These are phyloP conservation scores for Lacanobia oleracea DNA, from an alignment of 2,888 invertebrate genomes.

Conservation along the genomic window DNA sequence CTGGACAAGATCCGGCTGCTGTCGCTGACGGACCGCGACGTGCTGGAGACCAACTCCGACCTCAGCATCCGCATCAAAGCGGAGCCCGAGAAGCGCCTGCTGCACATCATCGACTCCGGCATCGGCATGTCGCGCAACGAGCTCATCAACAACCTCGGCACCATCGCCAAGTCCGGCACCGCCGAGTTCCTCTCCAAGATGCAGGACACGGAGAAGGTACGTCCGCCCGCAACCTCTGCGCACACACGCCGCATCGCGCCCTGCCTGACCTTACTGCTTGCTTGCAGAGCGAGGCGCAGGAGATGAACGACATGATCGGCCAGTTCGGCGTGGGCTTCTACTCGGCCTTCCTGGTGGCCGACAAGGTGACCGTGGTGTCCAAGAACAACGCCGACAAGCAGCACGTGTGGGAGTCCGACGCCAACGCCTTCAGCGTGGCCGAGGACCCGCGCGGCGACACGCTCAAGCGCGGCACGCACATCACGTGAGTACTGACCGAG, in stretches of 20 bases:
- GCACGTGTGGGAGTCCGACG: constrained; percentile 99
- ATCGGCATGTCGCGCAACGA: constrained; percentile 99
- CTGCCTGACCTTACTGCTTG: neutral
- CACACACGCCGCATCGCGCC: neutral
- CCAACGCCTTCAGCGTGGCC: constrained; percentile 96
- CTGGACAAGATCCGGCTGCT: constrained; percentile 99
- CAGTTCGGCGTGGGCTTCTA: constrained; percentile 99
- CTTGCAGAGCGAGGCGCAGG: constrained; percentile 88
- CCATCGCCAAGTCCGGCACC: constrained; percentile 99
- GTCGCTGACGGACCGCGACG: constrained; percentile 96
- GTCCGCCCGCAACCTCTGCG: neutral
- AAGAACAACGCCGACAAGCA: constrained; percentile 98
- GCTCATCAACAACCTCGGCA: constrained; percentile 98
- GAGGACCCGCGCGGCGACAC: constrained; percentile 98
- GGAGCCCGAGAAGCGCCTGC: constrained; percentile 97
- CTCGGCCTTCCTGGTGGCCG: constrained; percentile 99
- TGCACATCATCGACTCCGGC: constrained; percentile 99
- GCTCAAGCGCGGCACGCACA: constrained; percentile 96
- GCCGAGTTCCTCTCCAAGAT: constrained; percentile 98
- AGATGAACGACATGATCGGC: constrained; percentile 99
- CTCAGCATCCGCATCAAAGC: constrained; percentile 97
- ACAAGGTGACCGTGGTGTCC: constrained; percentile 98
- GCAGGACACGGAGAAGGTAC: constrained; percentile 91
- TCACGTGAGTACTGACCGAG: constrained; percentile 89
- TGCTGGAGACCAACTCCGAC: constrained; percentile 95